A percentile compares a stretch with the other conserved stretches of the same genome.
These are phyloP conservation scores for Albula glossodonta DNA, from an alignment of 2,113 vertebrate genomes.

Conservation along the genomic window DNA sequence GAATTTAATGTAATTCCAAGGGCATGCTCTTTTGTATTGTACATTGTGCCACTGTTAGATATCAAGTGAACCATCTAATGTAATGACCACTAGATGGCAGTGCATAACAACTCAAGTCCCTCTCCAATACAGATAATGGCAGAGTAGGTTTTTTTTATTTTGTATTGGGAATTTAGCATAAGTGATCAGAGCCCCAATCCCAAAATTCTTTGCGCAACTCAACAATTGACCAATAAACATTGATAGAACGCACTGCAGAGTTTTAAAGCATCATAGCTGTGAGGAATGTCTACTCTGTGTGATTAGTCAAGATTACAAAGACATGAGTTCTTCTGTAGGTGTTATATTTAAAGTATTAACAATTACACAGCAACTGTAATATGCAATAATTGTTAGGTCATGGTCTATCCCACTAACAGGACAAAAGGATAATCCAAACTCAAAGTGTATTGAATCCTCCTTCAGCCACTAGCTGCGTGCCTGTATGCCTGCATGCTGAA, in stretches of 20 bases:
- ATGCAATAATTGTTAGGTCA: too few relatives aligned
- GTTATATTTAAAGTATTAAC: too few relatives aligned
- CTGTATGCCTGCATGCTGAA: not conserved
- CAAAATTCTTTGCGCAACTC: not conserved
- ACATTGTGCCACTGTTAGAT: too few relatives aligned
- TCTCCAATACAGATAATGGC: not conserved
- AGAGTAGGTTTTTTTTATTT: not conserved
- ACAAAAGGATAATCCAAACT: too few relatives aligned
- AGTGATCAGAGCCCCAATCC: not conserved
- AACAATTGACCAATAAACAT: not conserved
- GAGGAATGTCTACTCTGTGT: not conserved
- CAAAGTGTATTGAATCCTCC: not conserved
- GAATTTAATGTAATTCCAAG: conserved; percentile 45
- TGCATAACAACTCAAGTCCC: conserved; percentile 44
- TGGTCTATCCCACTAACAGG: too few relatives aligned
- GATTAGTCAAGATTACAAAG: not conserved
- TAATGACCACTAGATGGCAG: conserved; percentile 57
- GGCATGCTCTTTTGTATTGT: not conserved
- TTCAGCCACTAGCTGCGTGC: not conserved
- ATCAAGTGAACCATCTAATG: too few relatives aligned
- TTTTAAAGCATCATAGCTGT: not conserved
- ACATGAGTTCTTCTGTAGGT: not conserved
- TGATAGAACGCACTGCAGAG: not conserved
- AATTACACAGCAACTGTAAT: too few relatives aligned
- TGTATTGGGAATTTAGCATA: not conserved